A percentile compares a stretch with the other conserved stretches of the same genome.
Evolutionary conservation across 2,113 vertebrate genomes (phyloP).

Genomic region (Saccopteryx leptura): DNA sequence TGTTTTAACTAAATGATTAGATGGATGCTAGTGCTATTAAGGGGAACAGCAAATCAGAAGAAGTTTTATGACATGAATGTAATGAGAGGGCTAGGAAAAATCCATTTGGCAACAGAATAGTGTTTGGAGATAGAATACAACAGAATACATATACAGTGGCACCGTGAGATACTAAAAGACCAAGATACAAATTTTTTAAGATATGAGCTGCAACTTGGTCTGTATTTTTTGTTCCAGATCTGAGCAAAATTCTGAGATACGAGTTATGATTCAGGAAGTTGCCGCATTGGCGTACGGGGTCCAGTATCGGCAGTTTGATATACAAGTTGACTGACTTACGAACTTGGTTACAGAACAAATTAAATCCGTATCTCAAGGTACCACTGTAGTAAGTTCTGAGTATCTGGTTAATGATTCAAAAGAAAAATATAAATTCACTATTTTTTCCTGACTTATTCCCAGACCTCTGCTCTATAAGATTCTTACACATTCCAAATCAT

Average conservation of each 20-base stretch:
- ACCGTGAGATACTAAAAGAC: no score
- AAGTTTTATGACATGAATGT: constrained; percentile 47
- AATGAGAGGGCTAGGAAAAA: constrained; percentile 18
- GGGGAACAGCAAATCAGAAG: not conserved
- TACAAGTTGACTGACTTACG: no score
- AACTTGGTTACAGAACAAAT: no score
- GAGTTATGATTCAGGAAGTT: no score
- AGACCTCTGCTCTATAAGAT: not conserved
- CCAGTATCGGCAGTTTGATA: no score
- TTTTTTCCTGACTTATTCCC: not conserved
- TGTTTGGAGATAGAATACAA: not conserved
- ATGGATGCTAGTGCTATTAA: not conserved
- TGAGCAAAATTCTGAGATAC: no score
- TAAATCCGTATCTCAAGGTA: no score
- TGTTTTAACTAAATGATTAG: not conserved
- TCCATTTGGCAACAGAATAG: not conserved
- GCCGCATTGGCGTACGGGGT: no score
- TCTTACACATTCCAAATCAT: constrained; percentile 68
- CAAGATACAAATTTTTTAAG: no score
- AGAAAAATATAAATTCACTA: constrained; percentile 42
- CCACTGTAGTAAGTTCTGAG: not conserved
- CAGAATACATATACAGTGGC: not conserved
- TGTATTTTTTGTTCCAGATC: no score
- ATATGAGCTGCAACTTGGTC: no score
- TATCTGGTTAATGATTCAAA: not conserved